These are phyloP conservation scores for Herpetotheres cachinnans DNA, from an alignment of 2,113 vertebrate species.

Conservation along the genomic window DNA sequence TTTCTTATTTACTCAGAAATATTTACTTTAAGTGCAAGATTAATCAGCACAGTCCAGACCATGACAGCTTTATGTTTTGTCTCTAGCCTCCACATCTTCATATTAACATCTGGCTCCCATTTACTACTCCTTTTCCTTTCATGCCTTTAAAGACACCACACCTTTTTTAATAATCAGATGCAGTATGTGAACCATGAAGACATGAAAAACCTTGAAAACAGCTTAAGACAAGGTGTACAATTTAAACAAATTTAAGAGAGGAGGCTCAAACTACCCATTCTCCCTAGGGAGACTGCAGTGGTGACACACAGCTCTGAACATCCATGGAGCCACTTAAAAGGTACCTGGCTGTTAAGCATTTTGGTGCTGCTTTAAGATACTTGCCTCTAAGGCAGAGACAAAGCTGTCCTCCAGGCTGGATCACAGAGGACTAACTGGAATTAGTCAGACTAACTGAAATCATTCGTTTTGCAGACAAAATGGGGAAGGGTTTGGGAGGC, in stretches of 20 bases:
- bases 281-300: background rate
- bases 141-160: background rate
- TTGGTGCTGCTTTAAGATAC: background rate
- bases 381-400: background rate
- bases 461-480: background rate
- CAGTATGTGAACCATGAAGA: background rate
- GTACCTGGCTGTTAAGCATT: background rate
- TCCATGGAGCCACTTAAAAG: background rate
- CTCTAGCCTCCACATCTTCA: background rate
- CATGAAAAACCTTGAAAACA: background rate
- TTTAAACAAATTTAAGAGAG: background rate
- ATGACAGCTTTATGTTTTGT: background rate
- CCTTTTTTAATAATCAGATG: background rate
- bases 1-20: background rate
- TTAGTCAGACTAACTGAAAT: background rate
- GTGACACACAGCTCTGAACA: background rate
- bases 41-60: background rate
- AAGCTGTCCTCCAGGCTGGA: background rate
- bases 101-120: background rate
- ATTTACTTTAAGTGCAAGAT: background rate
- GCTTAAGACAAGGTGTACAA: background rate
- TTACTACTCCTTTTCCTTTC: background rate
- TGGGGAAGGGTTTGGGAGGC: background rate
- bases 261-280: background rate
- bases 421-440: background rate